Evolutionary conservation across 2,113 vertebrate species (phyloP), one percentile per base, ranked within the genome.

Genomic region (Spea bombifrons): DNA sequence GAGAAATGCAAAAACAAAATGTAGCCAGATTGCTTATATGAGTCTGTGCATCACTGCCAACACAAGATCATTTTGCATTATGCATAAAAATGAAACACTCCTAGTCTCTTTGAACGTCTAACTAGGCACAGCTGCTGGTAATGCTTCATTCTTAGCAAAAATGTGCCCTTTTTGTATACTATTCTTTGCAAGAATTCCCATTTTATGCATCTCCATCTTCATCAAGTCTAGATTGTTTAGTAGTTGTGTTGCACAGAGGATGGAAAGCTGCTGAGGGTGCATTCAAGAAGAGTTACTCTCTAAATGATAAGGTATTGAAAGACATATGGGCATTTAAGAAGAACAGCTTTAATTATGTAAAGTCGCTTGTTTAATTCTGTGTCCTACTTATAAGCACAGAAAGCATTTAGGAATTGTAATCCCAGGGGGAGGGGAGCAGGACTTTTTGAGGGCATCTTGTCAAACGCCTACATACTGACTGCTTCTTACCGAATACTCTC

Each of bases 301-400:
- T 74, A 16, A 47, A 17, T 67, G 65, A 74, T 59, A 67, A 74
- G 78, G 65, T 74, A 80, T 68, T 74, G 78, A 74, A 73, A 80
- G 78, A 63, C 78, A 80, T 74, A 68, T 74, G 78, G 71, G 55
- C 78, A 80, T 74, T 80, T 80, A 67, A 74, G 76, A 73, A 79
- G 78, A 80, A 80, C 78, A 74, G 78, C 78, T 80, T 80, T 80
- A 80, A 80, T 80, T 80, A 80, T 80, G 78, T 80, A 68, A 80
- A 80, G 78, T 80, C 77, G 44, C 67, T 80, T 73, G 77, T 80
- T 80, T 73, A 80, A 80, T 55, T 80, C 77, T 73, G 71, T 80
- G 78, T 80, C 78, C 78, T 80, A 80, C 71, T 73, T 80, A 74
- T 71, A 80, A 68, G 57, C 52, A 68, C 64, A 49, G 64, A 67